Evolutionary conservation across 2,888 invertebrate genomes (phyloP), one percentile per base, ranked within the genome.

Genomic region (Nebria salina): DNA sequence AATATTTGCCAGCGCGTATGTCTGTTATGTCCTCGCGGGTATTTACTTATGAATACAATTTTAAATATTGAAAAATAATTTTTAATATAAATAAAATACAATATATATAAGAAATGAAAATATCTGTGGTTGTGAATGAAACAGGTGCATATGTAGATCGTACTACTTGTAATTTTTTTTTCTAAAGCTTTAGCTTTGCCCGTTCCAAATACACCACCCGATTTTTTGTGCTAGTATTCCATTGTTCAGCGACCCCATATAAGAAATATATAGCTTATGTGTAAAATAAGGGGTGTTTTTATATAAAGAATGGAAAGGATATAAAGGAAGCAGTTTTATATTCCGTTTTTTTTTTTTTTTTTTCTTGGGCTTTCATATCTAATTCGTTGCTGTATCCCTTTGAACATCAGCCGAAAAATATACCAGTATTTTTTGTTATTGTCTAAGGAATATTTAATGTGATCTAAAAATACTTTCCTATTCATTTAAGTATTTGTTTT

Each of bases 391-490:
- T 54, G 54, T 54, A 54, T 54, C 54, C 54, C 54, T 54, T 54
- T 54, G 54, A 54, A 13, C 54, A 8, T 54, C 54, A 54, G 54
- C 54, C 54, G 54, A 54, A 54, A 54, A 13, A 7, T 54, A 8
- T 54, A 11, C 6, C 54, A 8, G 11, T 8, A 54, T 54, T 54
- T 54, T 54, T 54, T 54, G 54, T 54, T 13, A 54, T 54, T 54
- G 68, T 68, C 68, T 68, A 68, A 68, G 6, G 68, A 68, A 68
- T 68, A 68, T 68, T 68, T 68, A 26, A 68, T 68, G 68, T 68
- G 26, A 20, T 68, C 26, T 13, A 25, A 26, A 68, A 68, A 20
- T 25, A 26, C 9, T 26, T 26, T 26, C 1, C 68, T 68, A 11
- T 25, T 68, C 20, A 25, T 11, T 68, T 25, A 5, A 68, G 8